These are phyloP conservation scores for Machimus atricapillus DNA, from an alignment of 2,888 invertebrate species.

Conservation along the genomic window DNA sequence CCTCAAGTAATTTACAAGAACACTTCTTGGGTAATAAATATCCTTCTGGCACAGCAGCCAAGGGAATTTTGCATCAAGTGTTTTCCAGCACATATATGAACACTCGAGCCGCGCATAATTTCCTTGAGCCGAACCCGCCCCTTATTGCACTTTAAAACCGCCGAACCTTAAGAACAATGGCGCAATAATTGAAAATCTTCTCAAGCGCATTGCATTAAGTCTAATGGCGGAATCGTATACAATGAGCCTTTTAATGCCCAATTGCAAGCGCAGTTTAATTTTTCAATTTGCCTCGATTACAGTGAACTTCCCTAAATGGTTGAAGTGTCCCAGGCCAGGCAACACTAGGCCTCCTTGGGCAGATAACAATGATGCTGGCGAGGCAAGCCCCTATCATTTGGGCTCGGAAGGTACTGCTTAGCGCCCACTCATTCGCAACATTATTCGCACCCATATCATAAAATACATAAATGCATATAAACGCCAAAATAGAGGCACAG, in stretches of 20 bases:
- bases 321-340: constrained; percentile 5
- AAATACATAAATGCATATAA: constrained; percentile 29
- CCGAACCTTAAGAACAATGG: constrained; percentile 31
- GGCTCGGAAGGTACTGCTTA: constrained; percentile 26
- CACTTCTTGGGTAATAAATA: not conserved
- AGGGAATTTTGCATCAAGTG: not conserved
- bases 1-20: not conserved
- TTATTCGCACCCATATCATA: constrained; percentile 41
- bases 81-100: not conserved
- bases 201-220: constrained; percentile 4
- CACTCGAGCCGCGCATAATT: not conserved
- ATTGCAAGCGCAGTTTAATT: constrained; percentile 35
- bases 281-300: constrained; percentile 36
- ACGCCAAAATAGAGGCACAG: constrained; percentile 12
- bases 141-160: not conserved
- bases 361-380: constrained; percentile 28
- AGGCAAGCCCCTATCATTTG: constrained; percentile 26
- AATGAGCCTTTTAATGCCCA: constrained; percentile 35
- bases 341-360: not conserved
- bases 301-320: constrained; percentile 21
- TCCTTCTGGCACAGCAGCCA: not conserved
- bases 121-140: not conserved
- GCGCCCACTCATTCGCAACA: constrained; percentile 38
- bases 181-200: constrained; percentile 32
- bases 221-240: not conserved